Percentiles rank a stretch among this genome's conserved stretches.
Evolutionary conservation across 2,113 vertebrate genomes (phyloP).

Genomic region (Scortum barcoo): DNA sequence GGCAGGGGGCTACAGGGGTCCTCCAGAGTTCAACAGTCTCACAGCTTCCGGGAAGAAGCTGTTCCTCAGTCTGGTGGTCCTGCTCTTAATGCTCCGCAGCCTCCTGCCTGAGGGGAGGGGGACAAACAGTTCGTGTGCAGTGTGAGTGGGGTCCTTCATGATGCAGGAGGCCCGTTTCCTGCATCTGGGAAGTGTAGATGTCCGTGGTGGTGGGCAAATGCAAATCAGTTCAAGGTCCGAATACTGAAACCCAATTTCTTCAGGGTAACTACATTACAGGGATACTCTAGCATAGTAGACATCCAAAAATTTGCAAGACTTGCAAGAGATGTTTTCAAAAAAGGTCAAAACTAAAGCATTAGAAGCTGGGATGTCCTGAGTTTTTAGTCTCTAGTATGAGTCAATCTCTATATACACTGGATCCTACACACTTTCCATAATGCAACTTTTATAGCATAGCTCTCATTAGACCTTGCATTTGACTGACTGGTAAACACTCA

Average conservation of each 20-base stretch:
- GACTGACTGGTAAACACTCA: no score
- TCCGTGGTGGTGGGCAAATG: no score
- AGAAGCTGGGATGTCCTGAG: neutral
- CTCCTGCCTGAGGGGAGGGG: no score
- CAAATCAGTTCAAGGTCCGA: neutral
- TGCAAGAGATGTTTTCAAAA: neutral
- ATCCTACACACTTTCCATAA: neutral
- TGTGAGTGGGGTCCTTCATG: no score
- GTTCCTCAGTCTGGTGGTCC: no score
- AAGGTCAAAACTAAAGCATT: neutral
- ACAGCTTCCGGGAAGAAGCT: no score
- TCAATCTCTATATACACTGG: neutral
- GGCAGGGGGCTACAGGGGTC: no score
- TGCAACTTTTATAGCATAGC: neutral
- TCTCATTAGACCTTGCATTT: neutral
- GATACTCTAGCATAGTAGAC: neutral
- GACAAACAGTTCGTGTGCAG: no score
- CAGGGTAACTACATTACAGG: neutral
- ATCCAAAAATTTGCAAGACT: neutral
- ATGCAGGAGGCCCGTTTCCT: no score
- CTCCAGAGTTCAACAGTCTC: no score
- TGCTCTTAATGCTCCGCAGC: no score
- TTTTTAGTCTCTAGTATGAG: neutral
- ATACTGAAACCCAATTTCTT: neutral
- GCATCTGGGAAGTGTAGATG: no score